phyloP scores from a whole-genome alignment of 2,888 invertebrate genomes.

The Nymphalis urticae region DNA sequence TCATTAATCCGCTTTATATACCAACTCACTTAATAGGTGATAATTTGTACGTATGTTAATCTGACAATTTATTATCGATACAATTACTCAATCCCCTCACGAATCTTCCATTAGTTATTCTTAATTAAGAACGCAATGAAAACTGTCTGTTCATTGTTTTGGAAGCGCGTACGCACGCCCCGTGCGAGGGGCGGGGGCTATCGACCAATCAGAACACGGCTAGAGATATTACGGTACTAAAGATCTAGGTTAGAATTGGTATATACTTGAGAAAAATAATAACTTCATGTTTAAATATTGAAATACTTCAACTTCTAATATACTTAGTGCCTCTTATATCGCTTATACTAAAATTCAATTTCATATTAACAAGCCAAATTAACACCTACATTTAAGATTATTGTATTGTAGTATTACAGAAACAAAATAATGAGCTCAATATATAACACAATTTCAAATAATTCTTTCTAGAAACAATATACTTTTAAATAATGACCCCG shows the following conservation, averaged over 20 bases:
- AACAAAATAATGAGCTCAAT: too few relatives aligned
- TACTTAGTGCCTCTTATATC: too few relatives aligned
- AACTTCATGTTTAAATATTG: background rate
- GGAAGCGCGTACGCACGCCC: constrained; percentile 48
- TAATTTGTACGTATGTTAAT: constrained; percentile 12
- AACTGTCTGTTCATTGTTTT: constrained; percentile 55
- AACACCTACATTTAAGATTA: too few relatives aligned
- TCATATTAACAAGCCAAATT: too few relatives aligned
- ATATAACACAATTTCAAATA: too few relatives aligned
- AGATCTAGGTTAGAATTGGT: constrained; percentile 25
- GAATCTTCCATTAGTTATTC: constrained; percentile 41
- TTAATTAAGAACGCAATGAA: constrained; percentile 44
- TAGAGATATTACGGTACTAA: constrained; percentile 27
- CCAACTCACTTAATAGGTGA: constrained; percentile 1
- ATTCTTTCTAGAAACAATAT: too few relatives aligned
- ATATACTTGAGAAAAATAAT: constrained; percentile 5
- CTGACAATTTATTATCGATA: constrained; percentile 28
- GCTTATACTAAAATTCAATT: too few relatives aligned
- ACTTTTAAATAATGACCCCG: too few relatives aligned
- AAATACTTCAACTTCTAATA: too few relatives aligned
- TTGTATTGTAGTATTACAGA: too few relatives aligned
- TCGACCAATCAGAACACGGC: constrained; percentile 53
- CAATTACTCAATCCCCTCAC: constrained; percentile 33
- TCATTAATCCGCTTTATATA: background rate
- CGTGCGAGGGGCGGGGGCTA: constrained; percentile 55